Conservation (phyloP, 1,140 invertebrate genomes). For the Saccostrea glomerata region DNA sequence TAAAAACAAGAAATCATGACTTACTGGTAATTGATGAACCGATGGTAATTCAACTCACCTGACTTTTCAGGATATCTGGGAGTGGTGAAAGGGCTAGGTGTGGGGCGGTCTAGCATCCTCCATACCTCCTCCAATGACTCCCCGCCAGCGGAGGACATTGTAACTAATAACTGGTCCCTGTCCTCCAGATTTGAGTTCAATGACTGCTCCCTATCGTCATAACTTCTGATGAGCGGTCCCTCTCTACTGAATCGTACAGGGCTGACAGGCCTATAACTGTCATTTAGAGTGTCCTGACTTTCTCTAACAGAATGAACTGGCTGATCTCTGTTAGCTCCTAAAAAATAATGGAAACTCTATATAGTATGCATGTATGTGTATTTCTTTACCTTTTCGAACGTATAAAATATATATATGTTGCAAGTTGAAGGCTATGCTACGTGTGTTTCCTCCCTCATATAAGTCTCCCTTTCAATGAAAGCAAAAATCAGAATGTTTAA, state of each 20-base stretch:
- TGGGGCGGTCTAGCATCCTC: slow-evolving; percentile 69
- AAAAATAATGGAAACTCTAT: not conserved
- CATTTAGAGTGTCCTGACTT: slow-evolving; percentile 36
- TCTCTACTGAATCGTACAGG: slow-evolving; percentile 44
- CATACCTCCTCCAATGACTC: slow-evolving; percentile 74
- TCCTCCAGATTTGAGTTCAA: not conserved
- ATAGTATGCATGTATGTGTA: too few relatives aligned
- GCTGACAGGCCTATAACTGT: not conserved
- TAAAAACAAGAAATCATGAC: not conserved
- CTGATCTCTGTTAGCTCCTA: slow-evolving; percentile 5
- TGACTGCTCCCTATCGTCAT: not conserved
- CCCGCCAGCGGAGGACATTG: slow-evolving; percentile 72
- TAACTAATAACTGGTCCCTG: slow-evolving; percentile 60
- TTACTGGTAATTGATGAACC: not conserved
- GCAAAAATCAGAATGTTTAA: too few relatives aligned
- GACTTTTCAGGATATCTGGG: slow-evolving; percentile 56
- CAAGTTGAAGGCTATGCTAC: too few relatives aligned
- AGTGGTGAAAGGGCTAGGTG: slow-evolving; percentile 61
- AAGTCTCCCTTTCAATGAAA: too few relatives aligned
- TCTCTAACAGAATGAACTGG: not conserved
- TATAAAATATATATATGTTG: too few relatives aligned
- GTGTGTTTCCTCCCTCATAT: too few relatives aligned
- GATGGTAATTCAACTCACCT: not conserved
- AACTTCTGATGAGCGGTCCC: not conserved
- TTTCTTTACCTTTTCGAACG: too few relatives aligned